Evolutionary conservation across 2,888 invertebrate genomes (phyloP), one percentile per base, ranked within the genome.

Genomic region (Sepioteuthis lessoniana): DNA sequence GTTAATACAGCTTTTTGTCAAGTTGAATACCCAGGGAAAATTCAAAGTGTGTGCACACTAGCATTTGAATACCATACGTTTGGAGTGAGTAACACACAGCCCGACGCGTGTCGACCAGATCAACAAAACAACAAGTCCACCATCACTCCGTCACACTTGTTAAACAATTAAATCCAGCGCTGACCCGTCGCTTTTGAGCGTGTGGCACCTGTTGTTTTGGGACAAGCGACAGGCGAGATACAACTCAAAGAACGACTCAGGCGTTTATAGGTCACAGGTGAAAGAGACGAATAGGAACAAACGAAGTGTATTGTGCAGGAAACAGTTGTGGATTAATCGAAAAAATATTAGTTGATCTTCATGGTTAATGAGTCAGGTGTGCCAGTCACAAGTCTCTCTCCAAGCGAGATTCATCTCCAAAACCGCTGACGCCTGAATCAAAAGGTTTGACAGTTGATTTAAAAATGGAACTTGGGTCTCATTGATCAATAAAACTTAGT

Each of bases 161-260:
- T 35, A n/a, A n/a, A 76, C 76, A 76, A 76, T 76, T n/a, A 76
- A 76, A 16, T 35, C 76, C n/a, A 19, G n/a, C 76, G n/a, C 13
- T 16, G 76, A 35, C 10, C 76, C 16, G n/a, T 35, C 76, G 16
- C 76, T 1, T n/a, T 16, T n/a, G 1, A 35, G 76, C 76, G 76
- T 76, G 76, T 76, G 76, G n/a, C 76, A 76, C 76, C 76, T 76
- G 76, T 76, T 76, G 76, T 76, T 76, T n/a, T n/a, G 76, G n/a
- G n/a, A 5, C n/a, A 1, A 76, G 76, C n/a, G n/a, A 4, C 76
- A 16, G n/a, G n/a, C 76, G 13, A 19, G 13, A 3, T 16, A 16
- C 76, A 76, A 76, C 16, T 76, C 76, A 76, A 76, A 76, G 19
- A n/a, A 76, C n/a, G 76, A 76, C 76, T 76, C 16, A 3, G 76